phyloP scores from a whole-genome alignment of 1,140 invertebrate species.

The Doryteuthis pealeii region DNA sequence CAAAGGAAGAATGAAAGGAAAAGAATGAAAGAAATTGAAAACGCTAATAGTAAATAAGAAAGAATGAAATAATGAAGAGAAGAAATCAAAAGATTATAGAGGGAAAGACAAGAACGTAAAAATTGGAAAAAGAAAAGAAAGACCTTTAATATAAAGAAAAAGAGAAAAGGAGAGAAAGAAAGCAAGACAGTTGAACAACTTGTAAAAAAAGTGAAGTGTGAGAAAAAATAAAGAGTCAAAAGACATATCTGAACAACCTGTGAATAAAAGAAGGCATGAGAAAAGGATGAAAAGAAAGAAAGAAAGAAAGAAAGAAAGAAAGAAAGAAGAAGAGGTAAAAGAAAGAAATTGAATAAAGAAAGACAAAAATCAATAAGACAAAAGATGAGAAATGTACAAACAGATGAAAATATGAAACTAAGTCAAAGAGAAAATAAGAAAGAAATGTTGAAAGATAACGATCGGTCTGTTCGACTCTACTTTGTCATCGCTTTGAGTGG shows the following conservation, averaged over 20 bases:
- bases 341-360: not conserved
- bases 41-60: too few relatives aligned
- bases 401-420: not conserved
- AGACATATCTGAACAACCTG: not conserved
- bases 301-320: slow-evolving; percentile 2
- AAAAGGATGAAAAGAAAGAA: not conserved
- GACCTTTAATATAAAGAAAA: not conserved
- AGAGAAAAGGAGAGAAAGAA: not conserved
- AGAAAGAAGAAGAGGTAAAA: not conserved
- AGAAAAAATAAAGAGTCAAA: not conserved
- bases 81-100: too few relatives aligned
- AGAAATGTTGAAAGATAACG: not conserved
- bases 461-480: too few relatives aligned
- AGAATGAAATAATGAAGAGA: too few relatives aligned
- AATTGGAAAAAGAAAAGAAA: too few relatives aligned
- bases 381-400: too few relatives aligned
- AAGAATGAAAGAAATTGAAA: too few relatives aligned
- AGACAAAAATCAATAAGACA: not conserved
- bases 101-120: too few relatives aligned
- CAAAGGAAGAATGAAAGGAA: too few relatives aligned
- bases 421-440: not conserved
- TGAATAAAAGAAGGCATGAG: not conserved
- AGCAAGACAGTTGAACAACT: too few relatives aligned
- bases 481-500: too few relatives aligned
- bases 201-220: not conserved